Percentiles rank a stretch among this genome's conserved stretches.
Conservation (phyloP, 2,113 vertebrate species). For the Nasalis larvatus region DNA sequence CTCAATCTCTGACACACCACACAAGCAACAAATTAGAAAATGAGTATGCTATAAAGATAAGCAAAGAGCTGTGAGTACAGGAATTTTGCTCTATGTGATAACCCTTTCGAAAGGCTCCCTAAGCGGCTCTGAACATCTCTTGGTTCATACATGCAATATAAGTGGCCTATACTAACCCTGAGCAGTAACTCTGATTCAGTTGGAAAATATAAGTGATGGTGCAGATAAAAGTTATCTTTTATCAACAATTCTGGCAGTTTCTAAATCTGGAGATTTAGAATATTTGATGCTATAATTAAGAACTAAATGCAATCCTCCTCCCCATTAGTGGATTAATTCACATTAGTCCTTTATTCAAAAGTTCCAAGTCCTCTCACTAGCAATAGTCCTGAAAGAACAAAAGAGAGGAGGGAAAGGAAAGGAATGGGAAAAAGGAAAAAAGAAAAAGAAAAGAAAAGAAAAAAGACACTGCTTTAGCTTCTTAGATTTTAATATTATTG, state of each 20-base stretch:
- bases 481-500: neutral
- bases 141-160: too few species aligned
- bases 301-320: neutral
- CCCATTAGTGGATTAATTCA: neutral
- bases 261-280: neutral
- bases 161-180: neutral
- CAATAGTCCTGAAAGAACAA: neutral
- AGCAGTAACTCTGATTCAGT: neutral
- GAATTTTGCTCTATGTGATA: neutral
- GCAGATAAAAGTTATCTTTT: neutral
- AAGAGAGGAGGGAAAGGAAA: neutral
- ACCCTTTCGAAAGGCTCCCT: neutral
- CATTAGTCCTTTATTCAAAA: neutral
- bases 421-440: neutral
- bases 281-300: neutral
- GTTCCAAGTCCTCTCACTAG: neutral
- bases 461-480: neutral
- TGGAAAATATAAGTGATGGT: neutral
- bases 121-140: neutral
- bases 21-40: neutral
- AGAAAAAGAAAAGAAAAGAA: too few species aligned
- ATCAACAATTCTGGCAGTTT: neutral
- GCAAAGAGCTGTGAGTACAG: neutral
- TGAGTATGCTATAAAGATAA: neutral
- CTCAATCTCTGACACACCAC: neutral